These are phyloP conservation scores for Halictus ligatus DNA, from an alignment of 2,888 invertebrate genomes.

Conservation along the genomic window DNA sequence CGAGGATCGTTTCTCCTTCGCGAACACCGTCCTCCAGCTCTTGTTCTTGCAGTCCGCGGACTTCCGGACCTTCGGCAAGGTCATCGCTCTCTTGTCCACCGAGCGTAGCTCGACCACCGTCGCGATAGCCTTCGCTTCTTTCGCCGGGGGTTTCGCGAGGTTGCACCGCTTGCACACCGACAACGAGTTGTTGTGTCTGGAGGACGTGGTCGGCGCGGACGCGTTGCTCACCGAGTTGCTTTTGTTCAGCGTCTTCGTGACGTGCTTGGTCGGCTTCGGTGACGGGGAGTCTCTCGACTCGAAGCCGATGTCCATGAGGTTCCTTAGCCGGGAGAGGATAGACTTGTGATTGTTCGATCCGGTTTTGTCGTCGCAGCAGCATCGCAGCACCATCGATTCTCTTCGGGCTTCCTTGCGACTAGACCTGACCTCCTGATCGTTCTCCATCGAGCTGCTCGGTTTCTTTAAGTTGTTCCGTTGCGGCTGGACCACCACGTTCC, in stretches of 20 bases:
- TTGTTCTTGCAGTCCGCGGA: slow-evolving; percentile 80
- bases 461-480: slow-evolving; percentile 70
- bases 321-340: slow-evolving; percentile 85
- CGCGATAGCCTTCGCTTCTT: slow-evolving; percentile 66
- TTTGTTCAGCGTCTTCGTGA: slow-evolving; percentile 75
- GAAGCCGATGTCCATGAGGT: slow-evolving; percentile 86
- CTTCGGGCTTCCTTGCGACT: slow-evolving; percentile 62
- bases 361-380: slow-evolving; percentile 79
- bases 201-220: slow-evolving; percentile 45
- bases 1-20: slow-evolving; percentile 82
- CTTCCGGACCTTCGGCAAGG: slow-evolving; percentile 80
- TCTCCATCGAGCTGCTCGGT: slow-evolving; percentile 42
- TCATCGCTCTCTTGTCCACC: slow-evolving; percentile 81
- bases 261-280: slow-evolving; percentile 73
- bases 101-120: slow-evolving; percentile 70
- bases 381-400: slow-evolving; percentile 66
- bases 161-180: slow-evolving; percentile 79
- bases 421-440: slow-evolving; percentile 61
- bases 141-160: slow-evolving; percentile 68
- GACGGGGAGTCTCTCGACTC: slow-evolving; percentile 83
- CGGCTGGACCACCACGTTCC: slow-evolving; percentile 68
- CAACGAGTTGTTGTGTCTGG: slow-evolving; percentile 66
- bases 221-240: slow-evolving; percentile 75
- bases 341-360: slow-evolving; percentile 83
- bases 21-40: slow-evolving; percentile 81